These are phyloP conservation scores for Capricornis sumatraensis DNA, from an alignment of 2,113 vertebrate species.

Conservation along the genomic window DNA sequence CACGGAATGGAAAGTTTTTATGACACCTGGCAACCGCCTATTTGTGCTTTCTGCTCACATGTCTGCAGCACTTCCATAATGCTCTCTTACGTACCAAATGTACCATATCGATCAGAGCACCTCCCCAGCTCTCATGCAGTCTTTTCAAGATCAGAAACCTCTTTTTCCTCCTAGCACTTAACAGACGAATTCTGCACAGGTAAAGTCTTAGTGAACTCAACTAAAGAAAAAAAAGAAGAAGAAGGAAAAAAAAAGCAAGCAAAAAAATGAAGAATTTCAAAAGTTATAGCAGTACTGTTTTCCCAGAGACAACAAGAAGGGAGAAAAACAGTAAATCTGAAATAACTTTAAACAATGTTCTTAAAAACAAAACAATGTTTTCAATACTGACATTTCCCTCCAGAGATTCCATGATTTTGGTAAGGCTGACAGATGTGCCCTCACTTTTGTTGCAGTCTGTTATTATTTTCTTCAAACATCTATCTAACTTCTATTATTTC, in stretches of 20 bases:
- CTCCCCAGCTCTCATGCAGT: background rate
- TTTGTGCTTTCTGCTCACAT: background rate
- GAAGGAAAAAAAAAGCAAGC: background rate
- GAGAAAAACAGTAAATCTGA: background rate
- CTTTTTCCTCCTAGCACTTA: background rate
- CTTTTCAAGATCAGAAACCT: background rate
- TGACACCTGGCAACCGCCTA: background rate
- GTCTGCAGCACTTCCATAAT: background rate
- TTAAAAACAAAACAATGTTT: background rate
- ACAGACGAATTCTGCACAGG: background rate
- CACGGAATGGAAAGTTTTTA: background rate
- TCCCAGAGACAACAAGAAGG: background rate
- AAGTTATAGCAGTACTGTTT: background rate
- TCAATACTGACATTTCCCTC: background rate
- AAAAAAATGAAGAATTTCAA: conserved; percentile 10
- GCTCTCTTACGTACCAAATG: background rate
- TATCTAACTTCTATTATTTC: background rate
- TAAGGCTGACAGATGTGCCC: background rate
- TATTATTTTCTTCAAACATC: background rate
- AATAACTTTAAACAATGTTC: background rate
- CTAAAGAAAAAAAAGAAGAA: background rate
- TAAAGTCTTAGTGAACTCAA: background rate
- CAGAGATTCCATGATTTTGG: background rate
- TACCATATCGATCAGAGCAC: background rate
- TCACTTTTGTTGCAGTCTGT: background rate